Base-by-base conservation (phyloP, 2,888 invertebrate species). In the Xylota sylvarum region DNA sequence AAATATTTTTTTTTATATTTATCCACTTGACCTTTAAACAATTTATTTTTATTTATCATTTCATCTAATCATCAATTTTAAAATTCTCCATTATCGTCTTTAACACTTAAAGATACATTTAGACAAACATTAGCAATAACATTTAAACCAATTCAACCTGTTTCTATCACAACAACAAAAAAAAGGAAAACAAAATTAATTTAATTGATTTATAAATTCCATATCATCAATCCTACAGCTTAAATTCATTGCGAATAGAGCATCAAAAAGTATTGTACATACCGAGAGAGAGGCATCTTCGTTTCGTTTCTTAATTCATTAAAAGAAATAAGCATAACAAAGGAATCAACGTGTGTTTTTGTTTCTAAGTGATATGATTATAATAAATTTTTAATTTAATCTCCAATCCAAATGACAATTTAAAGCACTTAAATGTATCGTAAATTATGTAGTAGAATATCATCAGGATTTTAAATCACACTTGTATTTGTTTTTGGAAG, bases 51-150 rank as follows among this genome's bases (percentile, higher is more conserved):
- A 12, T 58, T 58, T 35, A 19, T 37, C 55, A n/a, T 43, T 62
- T 62, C 7, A 30, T 30, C 46, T 19, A 17, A 30, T 48, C 14
- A 30, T 12, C 3, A 14, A 64, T 27, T 27, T 9, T 6, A 2
- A 17, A 37, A 58, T 10, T 62, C 19, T 10, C 50, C 10, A 55
- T 76, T 72, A 58, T 72, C 50, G 17, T 72, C 60, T 37, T 12
- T 55, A 67, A 55, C 62, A 78, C 73, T 77, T 83, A 62, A 73
- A 73, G 55, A 46, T 12, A 62, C 62, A 83, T 83, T 83, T 48
- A 82, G 19, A 65, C n/a, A 52, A 73, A 67, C 76, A 76, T 76
- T 76, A 65, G 65, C 65, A 17, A 60, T 43, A 52, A 30, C 23
- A 9, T 32, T 69, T 19, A 6, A 77, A 46, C 32, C 30, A 14